These are phyloP conservation scores for Podarcis muralis DNA, from an alignment of 2,113 vertebrate species.

Conservation along the genomic window DNA sequence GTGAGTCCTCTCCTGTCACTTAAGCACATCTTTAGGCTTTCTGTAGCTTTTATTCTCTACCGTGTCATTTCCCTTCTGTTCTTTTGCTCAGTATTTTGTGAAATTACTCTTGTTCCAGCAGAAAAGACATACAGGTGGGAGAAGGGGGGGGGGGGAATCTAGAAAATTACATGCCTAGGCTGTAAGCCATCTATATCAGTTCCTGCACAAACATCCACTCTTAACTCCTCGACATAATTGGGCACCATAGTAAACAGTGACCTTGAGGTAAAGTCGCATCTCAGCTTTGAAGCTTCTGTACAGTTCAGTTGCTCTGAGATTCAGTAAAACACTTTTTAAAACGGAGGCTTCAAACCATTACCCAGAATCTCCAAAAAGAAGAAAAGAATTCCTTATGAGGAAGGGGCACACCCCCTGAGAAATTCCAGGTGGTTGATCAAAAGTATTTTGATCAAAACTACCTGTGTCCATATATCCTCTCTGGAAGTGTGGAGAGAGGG, in stretches of 20 bases:
- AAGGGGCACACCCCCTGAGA: neutral
- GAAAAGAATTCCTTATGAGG: neutral
- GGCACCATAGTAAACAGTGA: neutral
- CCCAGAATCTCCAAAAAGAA: neutral
- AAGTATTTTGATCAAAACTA: neutral
- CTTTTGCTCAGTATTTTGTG: neutral
- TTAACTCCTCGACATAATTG: neutral
- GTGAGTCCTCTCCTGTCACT: neutral
- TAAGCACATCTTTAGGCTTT: constrained; percentile 9
- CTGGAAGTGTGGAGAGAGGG: neutral
- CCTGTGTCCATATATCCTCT: neutral
- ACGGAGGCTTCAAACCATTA: neutral
- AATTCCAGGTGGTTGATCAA: neutral
- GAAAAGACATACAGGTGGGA: neutral
- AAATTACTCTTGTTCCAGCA: constrained; percentile 5
- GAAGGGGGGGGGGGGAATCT: neutral
- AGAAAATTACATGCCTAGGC: neutral
- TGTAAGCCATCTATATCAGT: neutral
- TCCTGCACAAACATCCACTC: neutral
- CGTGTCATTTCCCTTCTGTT: constrained; percentile 1
- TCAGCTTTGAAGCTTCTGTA: constrained; percentile 12
- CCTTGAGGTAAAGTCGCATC: neutral
- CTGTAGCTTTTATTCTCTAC: constrained; percentile 2
- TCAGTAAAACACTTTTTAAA: neutral
- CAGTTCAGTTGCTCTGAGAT: neutral